Conservation (phyloP, 2,888 invertebrate genomes). For the Lepidonotus clava region DNA sequence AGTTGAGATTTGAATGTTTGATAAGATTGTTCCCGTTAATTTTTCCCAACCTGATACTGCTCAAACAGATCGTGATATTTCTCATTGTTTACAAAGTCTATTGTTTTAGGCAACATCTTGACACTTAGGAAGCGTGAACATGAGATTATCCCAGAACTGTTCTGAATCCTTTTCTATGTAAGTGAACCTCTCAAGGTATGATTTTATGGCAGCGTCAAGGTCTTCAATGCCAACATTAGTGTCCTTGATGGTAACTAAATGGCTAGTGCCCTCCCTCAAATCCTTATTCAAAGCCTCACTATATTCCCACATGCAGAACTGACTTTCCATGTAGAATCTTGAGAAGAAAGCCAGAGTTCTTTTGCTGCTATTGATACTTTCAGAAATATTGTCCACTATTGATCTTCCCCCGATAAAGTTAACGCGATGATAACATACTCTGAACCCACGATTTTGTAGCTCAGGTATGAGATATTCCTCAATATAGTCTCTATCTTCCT, state of each 20-base stretch:
- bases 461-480: not conserved
- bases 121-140: no score
- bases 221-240: not conserved
- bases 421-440: not conserved
- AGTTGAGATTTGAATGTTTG: no score
- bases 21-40: no score
- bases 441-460: not conserved
- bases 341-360: not conserved
- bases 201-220: not conserved
- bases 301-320: not conserved
- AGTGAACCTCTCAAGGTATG: not conserved
- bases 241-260: not conserved
- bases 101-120: no score
- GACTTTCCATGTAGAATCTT: not conserved
- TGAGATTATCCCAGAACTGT: not conserved
- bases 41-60: no score
- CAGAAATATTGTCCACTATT: not conserved
- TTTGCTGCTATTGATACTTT: not conserved
- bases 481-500: not conserved
- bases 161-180: not conserved
- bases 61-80: no score
- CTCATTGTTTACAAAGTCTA: no score
- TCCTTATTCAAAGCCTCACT: not conserved
- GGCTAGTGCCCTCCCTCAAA: not conserved
- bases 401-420: not conserved